A percentile compares a stretch with the other conserved stretches of the same genome.
phyloP scores from a whole-genome alignment of 2,888 invertebrate species.

The Morpho deidamia region DNA sequence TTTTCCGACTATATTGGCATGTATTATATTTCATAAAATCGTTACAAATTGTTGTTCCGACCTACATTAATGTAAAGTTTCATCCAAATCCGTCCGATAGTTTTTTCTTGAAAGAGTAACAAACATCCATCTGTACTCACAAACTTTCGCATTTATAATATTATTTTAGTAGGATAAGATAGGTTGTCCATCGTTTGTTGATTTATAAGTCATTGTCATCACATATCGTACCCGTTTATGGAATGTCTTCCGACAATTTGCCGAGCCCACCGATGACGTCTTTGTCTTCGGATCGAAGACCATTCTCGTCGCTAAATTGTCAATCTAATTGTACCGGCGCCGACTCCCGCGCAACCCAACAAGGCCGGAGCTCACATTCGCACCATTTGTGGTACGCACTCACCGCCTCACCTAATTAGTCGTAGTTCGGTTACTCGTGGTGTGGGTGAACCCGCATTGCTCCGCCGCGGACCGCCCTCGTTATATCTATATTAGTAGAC shows the following conservation, averaged over 20 bases:
- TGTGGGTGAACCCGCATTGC: conserved; percentile 69
- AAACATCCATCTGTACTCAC: no score
- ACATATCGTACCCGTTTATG: neutral
- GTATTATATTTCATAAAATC: no score
- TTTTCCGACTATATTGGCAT: no score
- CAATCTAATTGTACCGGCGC: conserved; percentile 52
- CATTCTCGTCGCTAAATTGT: conserved; percentile 38
- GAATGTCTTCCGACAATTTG: conserved; percentile 1
- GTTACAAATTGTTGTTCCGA: no score
- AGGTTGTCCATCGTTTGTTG: no score
- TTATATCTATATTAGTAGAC: conserved; percentile 49
- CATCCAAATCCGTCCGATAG: no score
- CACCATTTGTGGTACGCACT: conserved; percentile 61
- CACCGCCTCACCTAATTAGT: conserved; percentile 64
- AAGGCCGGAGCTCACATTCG: conserved; percentile 55
- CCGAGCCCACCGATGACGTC: conserved; percentile 11
- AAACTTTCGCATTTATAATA: no score
- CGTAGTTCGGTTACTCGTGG: conserved; percentile 40
- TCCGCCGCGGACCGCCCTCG: conserved; percentile 49
- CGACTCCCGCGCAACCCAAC: conserved; percentile 62
- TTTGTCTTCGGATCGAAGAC: conserved; percentile 9
- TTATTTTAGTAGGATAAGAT: neutral
- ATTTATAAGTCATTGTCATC: no score
- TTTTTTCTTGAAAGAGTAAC: no score
- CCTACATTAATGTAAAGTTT: no score